Evolutionary conservation across 2,113 vertebrate genomes (phyloP).

Genomic region (Centrocercus urophasianus): DNA sequence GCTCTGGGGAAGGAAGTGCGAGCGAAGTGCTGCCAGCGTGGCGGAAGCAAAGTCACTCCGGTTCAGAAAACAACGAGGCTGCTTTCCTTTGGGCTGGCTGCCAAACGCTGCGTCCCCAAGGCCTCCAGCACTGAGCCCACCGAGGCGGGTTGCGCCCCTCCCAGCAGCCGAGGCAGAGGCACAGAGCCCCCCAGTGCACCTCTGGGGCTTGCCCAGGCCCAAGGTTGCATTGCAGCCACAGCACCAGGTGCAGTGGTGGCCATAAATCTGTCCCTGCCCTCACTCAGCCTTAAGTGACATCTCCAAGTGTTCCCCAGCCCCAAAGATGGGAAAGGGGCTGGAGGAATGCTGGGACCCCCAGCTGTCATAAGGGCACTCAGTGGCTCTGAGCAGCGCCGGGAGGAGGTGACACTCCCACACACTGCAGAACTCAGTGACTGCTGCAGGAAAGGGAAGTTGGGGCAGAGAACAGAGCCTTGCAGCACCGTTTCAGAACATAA

Average conservation of each 20-base stretch:
- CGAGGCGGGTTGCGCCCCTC: background rate
- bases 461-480: background rate
- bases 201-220: accelerated
- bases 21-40: accelerated
- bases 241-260: accelerated
- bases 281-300: background rate
- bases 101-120: accelerated
- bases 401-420: accelerated
- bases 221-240: accelerated
- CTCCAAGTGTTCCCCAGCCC: background rate
- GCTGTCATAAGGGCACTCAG: background rate
- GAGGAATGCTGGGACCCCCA: accelerated
- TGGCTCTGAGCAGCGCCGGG: accelerated
- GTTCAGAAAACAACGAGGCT: background rate
- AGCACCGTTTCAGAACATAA: background rate
- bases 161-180: accelerated
- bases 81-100: background rate
- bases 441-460: background rate
- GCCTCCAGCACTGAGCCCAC: background rate
- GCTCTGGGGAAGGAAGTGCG: background rate
- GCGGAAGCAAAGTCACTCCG: accelerated
- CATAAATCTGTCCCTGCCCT: no score
- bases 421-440: accelerated
- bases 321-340: background rate
- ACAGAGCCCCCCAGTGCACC: no score